Evolutionary conservation across 1,140 invertebrate species (phyloP).

Genomic region (Metopolophium dirhodum): DNA sequence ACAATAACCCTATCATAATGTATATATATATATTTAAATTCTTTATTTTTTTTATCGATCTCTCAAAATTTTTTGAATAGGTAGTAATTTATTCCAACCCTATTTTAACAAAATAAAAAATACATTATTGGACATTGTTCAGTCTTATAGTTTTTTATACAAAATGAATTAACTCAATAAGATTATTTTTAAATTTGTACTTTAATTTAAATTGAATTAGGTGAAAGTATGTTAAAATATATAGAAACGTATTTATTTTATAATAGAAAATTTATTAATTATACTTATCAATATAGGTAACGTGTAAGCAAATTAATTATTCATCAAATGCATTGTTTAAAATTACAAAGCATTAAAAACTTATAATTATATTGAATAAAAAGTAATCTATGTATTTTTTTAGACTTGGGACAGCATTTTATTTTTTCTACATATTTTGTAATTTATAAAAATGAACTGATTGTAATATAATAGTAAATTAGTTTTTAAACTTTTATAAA

Average conservation of each 20-base stretch:
- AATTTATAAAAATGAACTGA: not conserved
- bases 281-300: not conserved
- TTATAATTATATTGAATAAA: not conserved
- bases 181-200: not conserved
- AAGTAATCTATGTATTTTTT: not conserved
- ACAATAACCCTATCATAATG: too few species aligned
- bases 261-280: not conserved
- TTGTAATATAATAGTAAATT: not conserved
- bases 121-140: not conserved
- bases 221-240: not conserved
- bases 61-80: not conserved
- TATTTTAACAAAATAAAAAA: not conserved
- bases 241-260: not conserved
- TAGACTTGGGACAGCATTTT: not conserved
- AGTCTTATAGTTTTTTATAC: not conserved
- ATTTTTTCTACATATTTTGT: too few species aligned
- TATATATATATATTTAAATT: not conserved
- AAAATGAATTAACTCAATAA: not conserved
- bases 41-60: not conserved
- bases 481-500: not conserved
- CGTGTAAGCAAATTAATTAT: not conserved
- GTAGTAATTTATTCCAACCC: not conserved
- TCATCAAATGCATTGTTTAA: not conserved
- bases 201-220: not conserved
- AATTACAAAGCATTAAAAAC: not conserved